These are phyloP conservation scores for Plebejus argus DNA, from an alignment of 2,888 invertebrate species.

Conservation along the genomic window DNA sequence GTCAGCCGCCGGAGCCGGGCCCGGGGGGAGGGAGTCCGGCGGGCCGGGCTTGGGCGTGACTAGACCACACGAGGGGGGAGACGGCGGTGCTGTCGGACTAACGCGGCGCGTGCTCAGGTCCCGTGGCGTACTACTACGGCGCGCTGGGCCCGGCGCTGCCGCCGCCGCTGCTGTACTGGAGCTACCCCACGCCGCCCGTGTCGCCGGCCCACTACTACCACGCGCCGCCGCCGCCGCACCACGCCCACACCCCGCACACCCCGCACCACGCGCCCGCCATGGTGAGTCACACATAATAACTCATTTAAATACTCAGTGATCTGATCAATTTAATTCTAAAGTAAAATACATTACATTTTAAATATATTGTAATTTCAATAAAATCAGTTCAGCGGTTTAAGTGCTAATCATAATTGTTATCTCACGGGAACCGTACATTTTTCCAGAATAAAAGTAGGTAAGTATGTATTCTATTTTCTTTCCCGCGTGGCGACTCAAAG, in stretches of 20 bases:
- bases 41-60: conserved; percentile 2
- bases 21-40: not conserved
- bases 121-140: conserved; percentile 78
- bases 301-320: too few species aligned
- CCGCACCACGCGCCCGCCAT: conserved; percentile 77
- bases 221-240: conserved; percentile 82
- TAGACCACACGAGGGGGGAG: not conserved
- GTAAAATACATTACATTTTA: too few species aligned
- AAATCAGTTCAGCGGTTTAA: too few species aligned
- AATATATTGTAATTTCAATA: too few species aligned
- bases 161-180: conserved; percentile 92
- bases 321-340: too few species aligned
- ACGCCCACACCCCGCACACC: conserved; percentile 58
- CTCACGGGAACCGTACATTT: too few species aligned
- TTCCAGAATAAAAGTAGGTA: too few species aligned
- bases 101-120: conserved; percentile 55
- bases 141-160: conserved; percentile 81
- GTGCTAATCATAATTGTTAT: too few species aligned
- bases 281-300: conserved; percentile 47
- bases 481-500: too few species aligned
- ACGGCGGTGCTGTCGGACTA: not conserved
- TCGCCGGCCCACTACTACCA: conserved; percentile 94
- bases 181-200: conserved; percentile 96
- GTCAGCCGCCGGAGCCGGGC: not conserved
- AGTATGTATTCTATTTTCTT: too few species aligned